Evolutionary conservation across 2,888 invertebrate genomes (phyloP), one percentile per base, ranked within the genome.

Genomic region (Plagodis pulveraria): DNA sequence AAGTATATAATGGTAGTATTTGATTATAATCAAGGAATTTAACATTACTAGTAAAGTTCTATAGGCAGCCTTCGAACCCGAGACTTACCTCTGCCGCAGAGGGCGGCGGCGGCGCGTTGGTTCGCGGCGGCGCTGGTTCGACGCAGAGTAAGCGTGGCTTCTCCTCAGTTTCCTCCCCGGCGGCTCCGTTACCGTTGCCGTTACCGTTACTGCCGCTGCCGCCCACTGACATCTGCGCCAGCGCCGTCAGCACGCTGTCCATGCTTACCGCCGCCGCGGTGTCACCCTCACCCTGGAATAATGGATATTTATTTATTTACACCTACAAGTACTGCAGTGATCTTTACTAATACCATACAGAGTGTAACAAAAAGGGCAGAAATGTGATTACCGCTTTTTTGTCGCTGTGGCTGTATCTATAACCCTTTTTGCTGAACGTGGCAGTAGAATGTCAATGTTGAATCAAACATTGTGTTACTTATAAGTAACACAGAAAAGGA

Each of bases 221-320:
- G n/a, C 87, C 86, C 40, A 91, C 70, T 0, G 84, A 84, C 89
- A 91, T 87, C 72, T 84, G 73, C 11, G 84, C 71, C 5, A 91
- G 82, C 43, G 90, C 85, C 0, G 68, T 42, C 47, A 91, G 70
- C 32, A 91, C 88, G 67, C 84, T 78, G 53, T 89, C 90, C 81
- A 91, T 85, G 77, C 64, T 86, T 1, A 77, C 61, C 0, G 76
- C 60, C 6, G 73, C 55, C 0, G 61, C 54, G 42, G 71, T 74
- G 78, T 91, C 91, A 66, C 91, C 91, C 60, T 91, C 91, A 36
- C 91, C 91, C 90, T 91, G 70, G 5, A 6, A 38, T 10, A 22
- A 38, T 38, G 9, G 9, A 38, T 38, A 38, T 48, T 22, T 22
- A 22, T 22, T 22, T 22, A 22, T 22, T 22, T 1, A 22, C 22